A percentile compares a stretch with the other conserved stretches of the same genome.
These are phyloP conservation scores for Sarcoramphus papa DNA, from an alignment of 2,797 vertebrate species.

Conservation along the genomic window DNA sequence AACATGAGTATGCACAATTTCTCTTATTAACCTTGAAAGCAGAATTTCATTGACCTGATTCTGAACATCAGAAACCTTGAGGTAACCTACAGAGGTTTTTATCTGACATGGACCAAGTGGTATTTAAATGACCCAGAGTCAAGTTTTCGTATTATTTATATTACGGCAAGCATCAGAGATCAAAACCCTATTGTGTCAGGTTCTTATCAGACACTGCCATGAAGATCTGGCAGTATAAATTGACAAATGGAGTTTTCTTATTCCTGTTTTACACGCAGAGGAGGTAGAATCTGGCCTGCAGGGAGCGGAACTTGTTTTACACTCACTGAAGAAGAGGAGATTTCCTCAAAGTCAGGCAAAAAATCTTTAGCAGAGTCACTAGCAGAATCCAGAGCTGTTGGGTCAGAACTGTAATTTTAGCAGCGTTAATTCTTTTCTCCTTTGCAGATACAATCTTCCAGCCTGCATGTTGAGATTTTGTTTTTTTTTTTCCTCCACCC, in stretches of 20 bases:
- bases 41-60: conserved; percentile 3
- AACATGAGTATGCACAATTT: neutral
- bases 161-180: neutral
- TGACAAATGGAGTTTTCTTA: neutral
- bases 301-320: neutral
- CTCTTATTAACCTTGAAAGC: conserved; percentile 41
- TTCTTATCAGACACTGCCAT: neutral
- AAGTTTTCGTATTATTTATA: neutral
- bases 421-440: neutral
- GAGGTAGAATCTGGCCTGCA: neutral
- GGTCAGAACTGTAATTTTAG: neutral
- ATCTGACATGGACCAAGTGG: neutral
- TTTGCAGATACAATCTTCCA: neutral
- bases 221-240: neutral
- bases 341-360: neutral
- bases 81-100: conserved; percentile 5
- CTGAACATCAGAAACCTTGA: conserved; percentile 20
- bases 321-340: neutral
- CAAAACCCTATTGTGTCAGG: neutral
- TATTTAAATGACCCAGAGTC: neutral
- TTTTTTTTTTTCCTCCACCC: neutral
- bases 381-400: neutral
- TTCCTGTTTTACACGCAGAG: neutral
- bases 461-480: neutral
- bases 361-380: neutral